phyloP scores from a whole-genome alignment of 2,797 vertebrate genomes.

The Lophotriccus pileatus region DNA sequence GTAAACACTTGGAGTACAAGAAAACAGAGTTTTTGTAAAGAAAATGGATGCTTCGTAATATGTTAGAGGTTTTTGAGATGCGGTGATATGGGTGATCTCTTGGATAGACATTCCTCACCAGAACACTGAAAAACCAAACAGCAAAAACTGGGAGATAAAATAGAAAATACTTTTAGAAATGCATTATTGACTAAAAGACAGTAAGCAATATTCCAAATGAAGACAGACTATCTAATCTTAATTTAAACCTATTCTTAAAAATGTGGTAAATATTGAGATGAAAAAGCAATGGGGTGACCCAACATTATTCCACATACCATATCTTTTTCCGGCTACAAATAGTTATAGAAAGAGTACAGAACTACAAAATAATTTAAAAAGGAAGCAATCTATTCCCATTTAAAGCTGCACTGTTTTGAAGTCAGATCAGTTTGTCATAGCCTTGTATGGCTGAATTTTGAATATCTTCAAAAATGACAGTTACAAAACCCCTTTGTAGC shows the following conservation, averaged over 20 bases:
- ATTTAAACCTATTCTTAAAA: not conserved
- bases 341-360: not conserved
- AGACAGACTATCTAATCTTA: not conserved
- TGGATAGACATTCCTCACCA: not conserved
- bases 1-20: not conserved
- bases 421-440: not conserved
- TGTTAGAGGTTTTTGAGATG: not conserved
- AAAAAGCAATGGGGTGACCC: not conserved
- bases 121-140: not conserved
- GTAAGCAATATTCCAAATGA: not conserved
- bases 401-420: not conserved
- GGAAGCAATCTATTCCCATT: not conserved
- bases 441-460: not conserved
- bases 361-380: not conserved
- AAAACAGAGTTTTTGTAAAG: not conserved
- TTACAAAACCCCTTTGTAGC: not conserved
- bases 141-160: not conserved
- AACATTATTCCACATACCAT: not conserved
- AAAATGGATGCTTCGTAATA: not conserved
- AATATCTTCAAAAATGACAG: not conserved
- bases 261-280: not conserved
- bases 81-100: not conserved
- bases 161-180: not conserved
- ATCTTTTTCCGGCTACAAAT: not conserved
- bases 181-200: not conserved